phyloP scores from a whole-genome alignment of 2,113 vertebrate species.

The Conger conger region DNA sequence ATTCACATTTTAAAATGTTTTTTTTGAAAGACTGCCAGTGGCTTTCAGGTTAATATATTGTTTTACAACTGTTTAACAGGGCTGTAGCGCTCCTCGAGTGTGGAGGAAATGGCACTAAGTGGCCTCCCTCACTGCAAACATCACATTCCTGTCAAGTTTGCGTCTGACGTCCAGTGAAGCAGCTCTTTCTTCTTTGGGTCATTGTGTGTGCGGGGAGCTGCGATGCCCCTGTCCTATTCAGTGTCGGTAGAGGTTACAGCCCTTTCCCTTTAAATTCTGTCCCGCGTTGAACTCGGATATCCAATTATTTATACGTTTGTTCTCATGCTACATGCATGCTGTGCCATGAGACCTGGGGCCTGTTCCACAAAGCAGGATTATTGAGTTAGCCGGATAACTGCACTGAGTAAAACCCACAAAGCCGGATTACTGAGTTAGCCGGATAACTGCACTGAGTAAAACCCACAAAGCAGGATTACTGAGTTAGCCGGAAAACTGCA shows the following conservation, averaged over 20 bases:
- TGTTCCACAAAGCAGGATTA: no score
- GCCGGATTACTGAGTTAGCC: no score
- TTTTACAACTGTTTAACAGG: neutral
- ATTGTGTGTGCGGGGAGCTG: neutral
- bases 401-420: no score
- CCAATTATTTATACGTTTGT: no score
- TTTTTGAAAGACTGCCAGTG: neutral
- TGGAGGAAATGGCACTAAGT: neutral
- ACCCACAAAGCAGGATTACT: no score
- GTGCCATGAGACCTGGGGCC: no score
- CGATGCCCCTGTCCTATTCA: neutral
- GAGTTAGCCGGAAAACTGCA: no score
- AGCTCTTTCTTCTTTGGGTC: neutral
- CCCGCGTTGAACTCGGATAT: no score
- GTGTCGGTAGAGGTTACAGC: neutral
- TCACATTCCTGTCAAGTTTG: neutral
- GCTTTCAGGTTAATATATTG: neutral
- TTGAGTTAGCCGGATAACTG: no score
- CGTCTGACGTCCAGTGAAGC: neutral
- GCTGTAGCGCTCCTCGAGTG: neutral
- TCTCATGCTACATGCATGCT: no score
- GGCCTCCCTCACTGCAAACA: neutral
- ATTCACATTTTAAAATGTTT: neutral
- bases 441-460: no score
- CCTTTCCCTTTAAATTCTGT: neutral